These are phyloP conservation scores for Ondatra zibethicus DNA, from an alignment of 2,113 vertebrate genomes.

Conservation along the genomic window DNA sequence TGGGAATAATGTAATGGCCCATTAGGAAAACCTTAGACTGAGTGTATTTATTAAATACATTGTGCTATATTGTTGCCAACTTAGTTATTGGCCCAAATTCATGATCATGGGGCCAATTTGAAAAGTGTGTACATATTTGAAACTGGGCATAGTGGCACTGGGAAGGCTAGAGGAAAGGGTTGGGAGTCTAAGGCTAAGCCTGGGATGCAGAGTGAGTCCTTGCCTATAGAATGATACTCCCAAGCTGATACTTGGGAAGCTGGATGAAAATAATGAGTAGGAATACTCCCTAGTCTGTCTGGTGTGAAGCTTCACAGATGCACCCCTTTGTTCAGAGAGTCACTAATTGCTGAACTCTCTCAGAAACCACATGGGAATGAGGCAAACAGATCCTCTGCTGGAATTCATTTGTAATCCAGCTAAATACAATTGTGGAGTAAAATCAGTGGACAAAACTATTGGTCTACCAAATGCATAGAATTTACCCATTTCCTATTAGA, in stretches of 20 bases:
- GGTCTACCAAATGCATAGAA: neutral
- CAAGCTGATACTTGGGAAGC: neutral
- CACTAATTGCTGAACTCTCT: slow-evolving; percentile 29
- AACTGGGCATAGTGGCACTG: neutral
- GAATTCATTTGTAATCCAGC: neutral
- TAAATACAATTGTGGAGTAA: neutral
- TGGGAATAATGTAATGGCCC: neutral
- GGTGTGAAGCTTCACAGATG: neutral
- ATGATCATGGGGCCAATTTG: slow-evolving; percentile 19
- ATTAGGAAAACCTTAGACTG: slow-evolving; percentile 20
- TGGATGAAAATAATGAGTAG: neutral
- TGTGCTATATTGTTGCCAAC: neutral
- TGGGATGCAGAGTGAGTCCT: neutral
- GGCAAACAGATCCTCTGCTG: slow-evolving; percentile 1
- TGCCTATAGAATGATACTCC: neutral
- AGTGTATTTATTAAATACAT: slow-evolving; percentile 19
- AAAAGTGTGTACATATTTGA: neutral
- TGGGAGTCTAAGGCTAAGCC: neutral
- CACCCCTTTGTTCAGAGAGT: slow-evolving; percentile 44
- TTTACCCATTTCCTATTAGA: slow-evolving; percentile 6
- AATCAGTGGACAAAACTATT: neutral
- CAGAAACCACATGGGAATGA: slow-evolving; percentile 27
- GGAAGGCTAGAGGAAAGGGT: neutral
- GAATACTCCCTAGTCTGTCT: neutral
- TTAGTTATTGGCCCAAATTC: slow-evolving; percentile 28